A percentile compares a stretch with the other conserved stretches of the same genome.
phyloP scores from a whole-genome alignment of 2,888 invertebrate genomes.

The Tribolium freemani region DNA sequence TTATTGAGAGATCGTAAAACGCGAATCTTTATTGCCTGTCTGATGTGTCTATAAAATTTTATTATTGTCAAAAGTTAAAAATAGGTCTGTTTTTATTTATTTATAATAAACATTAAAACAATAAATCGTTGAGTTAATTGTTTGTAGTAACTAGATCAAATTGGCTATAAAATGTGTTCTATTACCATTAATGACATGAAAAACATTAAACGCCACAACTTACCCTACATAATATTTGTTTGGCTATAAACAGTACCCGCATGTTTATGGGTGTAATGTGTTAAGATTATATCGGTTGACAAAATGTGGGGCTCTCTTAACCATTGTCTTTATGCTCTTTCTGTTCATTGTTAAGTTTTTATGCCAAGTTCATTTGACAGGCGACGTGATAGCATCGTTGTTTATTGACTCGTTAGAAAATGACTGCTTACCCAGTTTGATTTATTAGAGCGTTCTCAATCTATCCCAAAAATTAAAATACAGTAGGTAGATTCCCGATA shows the following conservation, averaged over 20 bases:
- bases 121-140: neutral
- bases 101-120: neutral
- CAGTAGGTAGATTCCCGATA: too few relatives aligned
- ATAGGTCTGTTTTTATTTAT: slow-evolving; percentile 1
- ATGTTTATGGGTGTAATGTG: neutral
- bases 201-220: neutral
- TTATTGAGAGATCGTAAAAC: slow-evolving; percentile 42
- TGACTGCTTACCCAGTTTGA: neutral
- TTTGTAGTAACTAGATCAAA: neutral
- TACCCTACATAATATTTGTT: neutral
- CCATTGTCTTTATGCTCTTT: neutral
- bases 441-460: neutral
- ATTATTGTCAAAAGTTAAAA: slow-evolving; percentile 35
- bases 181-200: neutral
- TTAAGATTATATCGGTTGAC: neutral
- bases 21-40: slow-evolving; percentile 37
- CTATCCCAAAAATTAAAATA: too few relatives aligned
- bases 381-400: slow-evolving; percentile 30
- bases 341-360: slow-evolving; percentile 11
- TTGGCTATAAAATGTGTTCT: neutral
- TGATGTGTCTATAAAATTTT: slow-evolving; percentile 38
- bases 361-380: slow-evolving; percentile 33
- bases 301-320: neutral
- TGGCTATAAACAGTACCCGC: neutral
- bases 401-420: slow-evolving; percentile 34